A percentile compares a stretch with the other conserved stretches of the same genome.
Evolutionary conservation across 2,888 invertebrate species (phyloP).

Genomic region (Rotaria socialis): DNA sequence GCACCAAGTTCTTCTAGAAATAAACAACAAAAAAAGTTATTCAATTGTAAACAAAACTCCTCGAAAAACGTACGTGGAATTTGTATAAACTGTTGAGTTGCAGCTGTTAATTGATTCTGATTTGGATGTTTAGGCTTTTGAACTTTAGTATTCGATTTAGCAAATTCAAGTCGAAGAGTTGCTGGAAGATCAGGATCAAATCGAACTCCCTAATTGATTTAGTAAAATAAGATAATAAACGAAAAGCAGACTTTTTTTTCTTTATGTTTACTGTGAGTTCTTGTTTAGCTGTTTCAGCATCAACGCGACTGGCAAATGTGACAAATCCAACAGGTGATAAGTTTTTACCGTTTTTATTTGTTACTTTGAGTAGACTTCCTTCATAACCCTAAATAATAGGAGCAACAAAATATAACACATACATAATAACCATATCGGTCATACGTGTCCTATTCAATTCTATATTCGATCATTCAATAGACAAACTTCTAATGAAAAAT

Average conservation of each 20-base stretch:
- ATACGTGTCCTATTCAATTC: neutral
- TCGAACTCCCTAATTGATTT: conserved; percentile 80
- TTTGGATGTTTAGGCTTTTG: conserved; percentile 69
- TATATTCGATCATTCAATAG: neutral
- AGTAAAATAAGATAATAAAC: neutral
- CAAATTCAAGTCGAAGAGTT: conserved; percentile 99
- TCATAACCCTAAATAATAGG: conserved; percentile 79
- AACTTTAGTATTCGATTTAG: conserved; percentile 99
- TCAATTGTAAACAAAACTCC: no score
- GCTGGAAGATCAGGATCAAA: conserved; percentile 99
- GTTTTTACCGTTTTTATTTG: conserved; percentile 99
- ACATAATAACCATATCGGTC: conserved; percentile 10
- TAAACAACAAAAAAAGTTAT: neutral
- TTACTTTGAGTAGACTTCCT: conserved; percentile 94
- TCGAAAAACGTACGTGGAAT: conserved; percentile 39
- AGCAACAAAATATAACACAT: neutral
- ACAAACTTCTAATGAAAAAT: conserved; percentile 1
- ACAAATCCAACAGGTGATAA: conserved; percentile 99
- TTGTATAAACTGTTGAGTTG: conserved; percentile 23
- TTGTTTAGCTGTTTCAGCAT: conserved; percentile 96
- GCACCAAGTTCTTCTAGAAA: conserved; percentile 40
- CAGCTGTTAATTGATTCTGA: neutral
- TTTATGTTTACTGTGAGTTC: conserved; percentile 81
- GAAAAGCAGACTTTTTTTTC: conserved; percentile 46
- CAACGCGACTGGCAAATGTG: conserved; percentile 91